phyloP scores from a whole-genome alignment of 2,888 invertebrate genomes.

The Ctena decussata region DNA sequence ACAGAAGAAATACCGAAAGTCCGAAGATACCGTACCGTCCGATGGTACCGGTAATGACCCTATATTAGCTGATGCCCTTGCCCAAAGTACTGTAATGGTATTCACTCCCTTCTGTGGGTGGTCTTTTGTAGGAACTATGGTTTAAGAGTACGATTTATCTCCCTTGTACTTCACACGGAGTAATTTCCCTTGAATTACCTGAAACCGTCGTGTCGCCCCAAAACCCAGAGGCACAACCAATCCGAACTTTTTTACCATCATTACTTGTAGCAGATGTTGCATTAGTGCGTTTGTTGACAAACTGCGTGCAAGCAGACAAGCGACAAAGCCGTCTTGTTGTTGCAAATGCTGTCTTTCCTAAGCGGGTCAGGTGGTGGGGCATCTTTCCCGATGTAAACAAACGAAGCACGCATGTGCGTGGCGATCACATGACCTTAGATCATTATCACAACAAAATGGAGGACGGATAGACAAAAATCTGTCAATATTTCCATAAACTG shows the following conservation, averaged over 20 bases:
- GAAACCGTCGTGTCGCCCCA: slow-evolving; percentile 88
- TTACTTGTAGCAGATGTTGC: not conserved
- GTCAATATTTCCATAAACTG: slow-evolving; percentile 33
- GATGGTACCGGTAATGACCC: no score
- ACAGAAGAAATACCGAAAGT: no score
- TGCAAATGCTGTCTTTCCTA: not conserved
- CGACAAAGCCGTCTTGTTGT: not conserved
- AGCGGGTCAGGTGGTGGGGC: slow-evolving; percentile 5
- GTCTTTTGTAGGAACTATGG: no score
- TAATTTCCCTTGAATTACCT: slow-evolving; percentile 79
- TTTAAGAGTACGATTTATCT: no score
- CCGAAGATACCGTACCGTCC: no score
- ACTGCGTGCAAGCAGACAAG: not conserved
- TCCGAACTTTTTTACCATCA: slow-evolving; percentile 79
- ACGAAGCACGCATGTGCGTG: slow-evolving; percentile 68
- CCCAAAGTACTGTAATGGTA: no score
- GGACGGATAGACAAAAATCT: slow-evolving; percentile 67
- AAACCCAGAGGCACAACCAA: slow-evolving; percentile 88
- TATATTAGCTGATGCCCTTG: no score
- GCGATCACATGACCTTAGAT: slow-evolving; percentile 75
- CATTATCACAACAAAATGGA: slow-evolving; percentile 77
- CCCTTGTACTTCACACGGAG: no score
- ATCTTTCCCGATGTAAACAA: slow-evolving; percentile 8
- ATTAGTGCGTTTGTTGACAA: not conserved
- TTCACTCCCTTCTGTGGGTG: no score